Percentiles rank a stretch among this genome's conserved stretches.
Evolutionary conservation across 2,888 invertebrate species (phyloP).

Genomic region (Cactoblastis cactorum): DNA sequence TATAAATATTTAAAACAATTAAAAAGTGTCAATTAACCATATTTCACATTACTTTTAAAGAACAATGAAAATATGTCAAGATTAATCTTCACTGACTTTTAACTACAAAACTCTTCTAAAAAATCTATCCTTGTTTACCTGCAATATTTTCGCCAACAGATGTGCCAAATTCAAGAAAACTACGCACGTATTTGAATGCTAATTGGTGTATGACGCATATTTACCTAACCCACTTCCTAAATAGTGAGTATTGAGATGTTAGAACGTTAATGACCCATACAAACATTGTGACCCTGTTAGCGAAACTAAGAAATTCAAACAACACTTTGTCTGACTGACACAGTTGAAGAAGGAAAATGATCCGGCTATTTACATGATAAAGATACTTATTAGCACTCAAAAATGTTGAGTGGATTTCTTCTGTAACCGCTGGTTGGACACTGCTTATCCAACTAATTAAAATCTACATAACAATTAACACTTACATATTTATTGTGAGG

Average conservation of each 20-base stretch:
- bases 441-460: too few relatives aligned
- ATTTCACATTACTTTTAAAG: too few relatives aligned
- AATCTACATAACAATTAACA: too few relatives aligned
- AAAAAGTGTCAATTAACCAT: too few relatives aligned
- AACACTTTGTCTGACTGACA: conserved; percentile 24
- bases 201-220: conserved; percentile 9
- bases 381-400: conserved; percentile 10
- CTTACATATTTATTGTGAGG: too few relatives aligned
- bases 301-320: conserved; percentile 10
- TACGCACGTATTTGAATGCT: not conserved
- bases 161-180: not conserved
- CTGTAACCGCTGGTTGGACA: not conserved
- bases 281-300: conserved; percentile 11
- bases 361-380: conserved; percentile 20
- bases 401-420: not conserved
- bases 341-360: conserved; percentile 22
- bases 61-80: too few relatives aligned
- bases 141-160: not conserved
- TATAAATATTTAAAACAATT: too few relatives aligned
- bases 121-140: not conserved
- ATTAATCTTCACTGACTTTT: too few relatives aligned
- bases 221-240: not conserved
- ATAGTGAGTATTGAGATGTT: conserved; percentile 8
- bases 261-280: conserved; percentile 9
- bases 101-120: too few relatives aligned